Conservation (phyloP, 1,140 invertebrate genomes). For the Thrips palmi region DNA sequence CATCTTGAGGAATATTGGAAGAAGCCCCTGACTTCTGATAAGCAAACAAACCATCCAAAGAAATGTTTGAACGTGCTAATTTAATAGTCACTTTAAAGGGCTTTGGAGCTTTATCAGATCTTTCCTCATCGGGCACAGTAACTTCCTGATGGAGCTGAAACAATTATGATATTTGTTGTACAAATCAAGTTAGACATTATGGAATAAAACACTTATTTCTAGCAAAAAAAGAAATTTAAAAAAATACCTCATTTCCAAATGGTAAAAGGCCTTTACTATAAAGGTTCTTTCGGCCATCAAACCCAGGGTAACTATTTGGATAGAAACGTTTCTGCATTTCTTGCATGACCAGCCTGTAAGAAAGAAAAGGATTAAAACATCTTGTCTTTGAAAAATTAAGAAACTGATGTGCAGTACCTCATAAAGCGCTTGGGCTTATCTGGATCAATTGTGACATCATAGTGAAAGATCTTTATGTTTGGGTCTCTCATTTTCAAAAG, state of each 20-base stretch:
- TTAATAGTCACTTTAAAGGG: conserved; percentile 40
- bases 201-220: conserved; percentile 10
- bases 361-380: conserved; percentile 2
- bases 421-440: conserved; percentile 29
- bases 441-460: conserved; percentile 30
- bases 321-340: conserved; percentile 18
- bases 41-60: conserved; percentile 28
- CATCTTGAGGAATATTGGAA: conserved; percentile 35
- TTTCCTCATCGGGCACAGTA: conserved; percentile 19
- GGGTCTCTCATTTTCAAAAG: conserved; percentile 27
- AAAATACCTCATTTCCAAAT: conserved; percentile 9
- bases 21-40: conserved; percentile 25
- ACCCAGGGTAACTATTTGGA: conserved; percentile 31
- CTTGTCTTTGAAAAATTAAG: not conserved
- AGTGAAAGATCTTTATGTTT: conserved; percentile 24
- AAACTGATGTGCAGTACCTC: conserved; percentile 15
- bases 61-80: conserved; percentile 22
- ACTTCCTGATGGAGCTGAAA: conserved; percentile 12
- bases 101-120: conserved; percentile 24
- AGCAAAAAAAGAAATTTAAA: conserved; percentile 6
- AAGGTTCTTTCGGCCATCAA: conserved; percentile 50
- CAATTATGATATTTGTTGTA: no score
- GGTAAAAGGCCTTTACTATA: conserved; percentile 24
- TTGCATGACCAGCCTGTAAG: conserved; percentile 19
- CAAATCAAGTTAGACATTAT: no score